Percentiles rank a stretch among this genome's conserved stretches.
These are phyloP conservation scores for Sarcoramphus papa DNA, from an alignment of 2,797 vertebrate genomes.

Conservation along the genomic window DNA sequence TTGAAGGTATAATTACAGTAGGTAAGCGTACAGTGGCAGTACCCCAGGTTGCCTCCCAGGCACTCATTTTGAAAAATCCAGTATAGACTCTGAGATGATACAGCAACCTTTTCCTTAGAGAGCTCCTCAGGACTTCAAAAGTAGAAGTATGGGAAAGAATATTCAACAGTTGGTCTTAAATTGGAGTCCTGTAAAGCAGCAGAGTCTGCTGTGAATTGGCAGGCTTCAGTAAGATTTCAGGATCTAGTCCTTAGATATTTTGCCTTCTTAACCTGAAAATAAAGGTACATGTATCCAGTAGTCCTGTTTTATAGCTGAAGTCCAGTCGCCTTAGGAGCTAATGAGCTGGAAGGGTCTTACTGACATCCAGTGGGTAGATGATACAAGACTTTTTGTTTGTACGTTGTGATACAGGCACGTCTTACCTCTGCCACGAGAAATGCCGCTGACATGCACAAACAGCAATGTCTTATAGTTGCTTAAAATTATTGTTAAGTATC, in stretches of 20 bases:
- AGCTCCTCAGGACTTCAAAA: not conserved
- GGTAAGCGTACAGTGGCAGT: not conserved
- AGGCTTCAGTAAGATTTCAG: not conserved
- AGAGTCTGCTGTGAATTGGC: not conserved
- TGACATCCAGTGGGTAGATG: not conserved
- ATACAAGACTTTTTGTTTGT: not conserved
- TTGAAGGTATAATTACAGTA: not conserved
- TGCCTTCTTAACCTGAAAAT: not conserved
- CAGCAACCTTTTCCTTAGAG: not conserved
- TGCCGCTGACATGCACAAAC: not conserved
- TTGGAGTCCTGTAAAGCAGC: not conserved
- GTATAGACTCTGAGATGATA: not conserved
- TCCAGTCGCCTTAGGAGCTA: not conserved
- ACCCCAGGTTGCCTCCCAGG: not conserved
- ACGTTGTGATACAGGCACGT: not conserved
- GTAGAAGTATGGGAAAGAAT: not conserved
- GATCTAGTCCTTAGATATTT: not conserved
- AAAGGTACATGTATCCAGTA: not conserved
- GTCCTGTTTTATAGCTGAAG: not conserved
- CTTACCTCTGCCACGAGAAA: not conserved
- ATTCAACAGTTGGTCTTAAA: not conserved
- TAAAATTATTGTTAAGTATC: not conserved
- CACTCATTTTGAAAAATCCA: not conserved
- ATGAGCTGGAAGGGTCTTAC: not conserved
- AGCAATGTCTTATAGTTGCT: not conserved